phyloP scores from a whole-genome alignment of 2,113 vertebrate species.

The Hippopotamus amphibius region DNA sequence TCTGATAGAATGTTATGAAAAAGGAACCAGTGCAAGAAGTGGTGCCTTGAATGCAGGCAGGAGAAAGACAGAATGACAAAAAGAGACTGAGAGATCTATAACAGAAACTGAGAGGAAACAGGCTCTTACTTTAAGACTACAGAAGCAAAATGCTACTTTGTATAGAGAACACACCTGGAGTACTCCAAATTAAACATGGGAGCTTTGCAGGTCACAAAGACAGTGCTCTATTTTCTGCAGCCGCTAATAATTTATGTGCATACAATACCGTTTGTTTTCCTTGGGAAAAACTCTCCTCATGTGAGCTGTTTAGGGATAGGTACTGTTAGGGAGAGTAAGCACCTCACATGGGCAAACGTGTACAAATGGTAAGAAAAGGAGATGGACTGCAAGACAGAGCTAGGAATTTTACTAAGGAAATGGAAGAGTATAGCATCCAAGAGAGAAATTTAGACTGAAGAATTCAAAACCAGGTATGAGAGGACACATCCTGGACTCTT shows the following conservation, averaged over 20 bases:
- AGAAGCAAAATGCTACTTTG: background rate
- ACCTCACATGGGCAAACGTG: background rate
- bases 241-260: background rate
- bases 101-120: background rate
- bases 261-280: background rate
- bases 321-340: background rate
- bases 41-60: background rate
- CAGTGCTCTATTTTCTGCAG: background rate
- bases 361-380: background rate
- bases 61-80: background rate
- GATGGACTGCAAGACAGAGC: background rate
- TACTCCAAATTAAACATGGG: rapidly evolving
- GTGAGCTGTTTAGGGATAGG: background rate
- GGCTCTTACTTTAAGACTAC: background rate
- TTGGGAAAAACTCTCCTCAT: background rate
- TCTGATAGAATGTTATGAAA: background rate
- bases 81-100: background rate
- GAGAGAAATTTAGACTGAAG: background rate
- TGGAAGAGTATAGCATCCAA: background rate
- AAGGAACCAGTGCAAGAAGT: background rate
- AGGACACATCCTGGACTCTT: background rate
- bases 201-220: background rate
- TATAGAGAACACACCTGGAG: rapidly evolving
- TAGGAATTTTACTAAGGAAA: background rate
- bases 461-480: background rate